Base-by-base conservation (phyloP, 2,888 invertebrate species). In the Acanthoscelides obtectus region DNA sequence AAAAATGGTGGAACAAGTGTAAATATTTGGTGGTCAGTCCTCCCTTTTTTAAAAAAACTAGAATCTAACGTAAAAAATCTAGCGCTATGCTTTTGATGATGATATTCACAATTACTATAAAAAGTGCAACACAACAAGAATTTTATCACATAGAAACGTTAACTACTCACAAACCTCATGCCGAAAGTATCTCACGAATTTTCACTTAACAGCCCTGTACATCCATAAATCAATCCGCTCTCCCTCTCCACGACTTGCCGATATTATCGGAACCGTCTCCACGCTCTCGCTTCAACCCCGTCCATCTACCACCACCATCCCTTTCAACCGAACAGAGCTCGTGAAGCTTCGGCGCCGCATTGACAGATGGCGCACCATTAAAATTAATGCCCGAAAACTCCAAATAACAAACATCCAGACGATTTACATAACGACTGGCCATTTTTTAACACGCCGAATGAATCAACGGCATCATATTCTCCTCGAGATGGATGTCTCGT, bases 281-380 rank as follows among this genome's bases (percentile, higher is more conserved):
- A 12, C 17, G 6, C 45, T 45, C 45, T 45, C 45, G 17, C 5
- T 45, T 12, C 45, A 45, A 45, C 45, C 45, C 45, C 45, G 45
- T 45, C 5, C 45, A 45, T 12, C 45, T 17, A 25, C 25, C 25
- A 3, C 8, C 8, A 25, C 25, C 25, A 8, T 8, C 4, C 25
- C 25, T 3, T 25, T 8, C 8, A 45, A 4, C 45, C 45, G 17
- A 45, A 45, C 1, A 6, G 45, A 6, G 79, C 78, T 74, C 72
- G 66, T 71, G 68, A 65, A 71, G 75, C 75, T 79, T 78, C 72
- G 74, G 73, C 67, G 70, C 72, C 68, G 69, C 69, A 75, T 75
- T 77, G 80, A 80, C 78, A 81, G 81, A 81, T 81, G 81, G 80
- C 81, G 80, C 79, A 27, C 73, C 77, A 77, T 79, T 80, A 79